phyloP scores from a whole-genome alignment of 2,888 invertebrate genomes.

The Poecilus cupreus region DNA sequence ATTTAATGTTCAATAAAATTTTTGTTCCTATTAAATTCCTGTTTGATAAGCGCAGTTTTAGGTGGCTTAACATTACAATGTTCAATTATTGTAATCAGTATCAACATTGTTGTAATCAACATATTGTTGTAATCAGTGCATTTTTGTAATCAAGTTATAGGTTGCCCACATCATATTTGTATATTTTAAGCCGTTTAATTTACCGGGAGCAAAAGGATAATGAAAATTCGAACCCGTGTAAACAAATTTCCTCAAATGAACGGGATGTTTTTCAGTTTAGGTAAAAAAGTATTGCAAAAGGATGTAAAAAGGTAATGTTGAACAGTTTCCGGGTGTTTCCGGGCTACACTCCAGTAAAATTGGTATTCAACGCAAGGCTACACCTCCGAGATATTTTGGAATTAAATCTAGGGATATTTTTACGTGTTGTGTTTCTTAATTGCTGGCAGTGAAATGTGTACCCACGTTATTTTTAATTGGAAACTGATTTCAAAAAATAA shows the following conservation, averaged over 20 bases:
- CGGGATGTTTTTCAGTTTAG: background rate
- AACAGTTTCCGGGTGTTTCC: conserved; percentile 6
- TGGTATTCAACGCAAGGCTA: conserved; percentile 18
- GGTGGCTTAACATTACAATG: too few species aligned
- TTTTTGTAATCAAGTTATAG: too few species aligned
- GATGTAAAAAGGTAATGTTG: conserved; percentile 19
- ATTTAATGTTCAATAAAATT: too few species aligned
- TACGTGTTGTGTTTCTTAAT: conserved; percentile 34
- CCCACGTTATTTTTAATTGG: too few species aligned
- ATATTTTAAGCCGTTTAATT: background rate
- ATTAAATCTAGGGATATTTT: conserved; percentile 36
- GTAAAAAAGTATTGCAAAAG: conserved; percentile 23
- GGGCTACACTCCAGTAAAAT: conserved; percentile 10
- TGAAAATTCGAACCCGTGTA: background rate
- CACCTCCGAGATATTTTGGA: conserved; percentile 18
- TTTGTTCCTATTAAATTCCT: too few species aligned
- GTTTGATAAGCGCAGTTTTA: too few species aligned
- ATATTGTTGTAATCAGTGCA: too few species aligned
- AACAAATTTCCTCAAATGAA: background rate
- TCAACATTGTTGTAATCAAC: too few species aligned
- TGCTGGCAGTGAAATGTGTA: too few species aligned
- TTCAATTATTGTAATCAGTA: too few species aligned
- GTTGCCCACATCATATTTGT: too few species aligned
- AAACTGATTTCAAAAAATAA: too few species aligned
- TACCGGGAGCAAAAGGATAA: background rate